These are phyloP conservation scores for Cryptus viduatorius DNA, from an alignment of 2,888 invertebrate genomes.

Conservation along the genomic window DNA sequence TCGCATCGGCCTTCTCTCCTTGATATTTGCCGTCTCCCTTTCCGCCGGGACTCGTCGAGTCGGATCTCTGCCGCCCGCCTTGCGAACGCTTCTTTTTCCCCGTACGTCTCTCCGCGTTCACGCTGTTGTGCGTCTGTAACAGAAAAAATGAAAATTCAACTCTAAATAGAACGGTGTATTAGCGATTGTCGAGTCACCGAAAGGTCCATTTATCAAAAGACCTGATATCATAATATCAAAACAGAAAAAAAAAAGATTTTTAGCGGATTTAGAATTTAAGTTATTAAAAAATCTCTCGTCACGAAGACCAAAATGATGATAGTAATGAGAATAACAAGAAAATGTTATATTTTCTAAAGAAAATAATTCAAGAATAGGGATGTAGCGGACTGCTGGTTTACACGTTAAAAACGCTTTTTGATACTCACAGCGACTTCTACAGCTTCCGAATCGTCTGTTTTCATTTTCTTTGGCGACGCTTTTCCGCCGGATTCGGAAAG, in stretches of 20 bases:
- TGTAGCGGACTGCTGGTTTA: neutral
- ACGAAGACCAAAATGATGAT: too few species aligned
- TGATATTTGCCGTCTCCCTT: conserved; percentile 82
- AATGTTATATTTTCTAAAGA: neutral
- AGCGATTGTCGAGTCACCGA: neutral
- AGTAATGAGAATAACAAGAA: neutral
- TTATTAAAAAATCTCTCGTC: too few species aligned
- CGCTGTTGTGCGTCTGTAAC: conserved; percentile 65
- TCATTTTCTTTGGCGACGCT: conserved; percentile 72
- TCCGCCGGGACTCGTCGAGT: conserved; percentile 19
- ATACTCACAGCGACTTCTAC: conserved; percentile 70
- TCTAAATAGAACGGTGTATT: neutral
- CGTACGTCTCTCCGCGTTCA: conserved; percentile 65
- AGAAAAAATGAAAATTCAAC: neutral
- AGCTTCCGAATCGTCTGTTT: conserved; percentile 47
- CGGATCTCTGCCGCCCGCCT: conserved; percentile 67
- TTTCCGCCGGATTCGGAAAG: conserved; percentile 9
- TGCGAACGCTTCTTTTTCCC: conserved; percentile 70
- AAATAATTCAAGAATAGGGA: neutral
- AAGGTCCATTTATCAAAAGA: too few species aligned
- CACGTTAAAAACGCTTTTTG: neutral
- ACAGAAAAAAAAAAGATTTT: too few species aligned
- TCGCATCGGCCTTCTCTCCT: conserved; percentile 86
- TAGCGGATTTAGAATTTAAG: too few species aligned
- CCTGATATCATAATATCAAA: too few species aligned